Conservation (phyloP, 2,113 vertebrate genomes). For the Eurystomus gularis region DNA sequence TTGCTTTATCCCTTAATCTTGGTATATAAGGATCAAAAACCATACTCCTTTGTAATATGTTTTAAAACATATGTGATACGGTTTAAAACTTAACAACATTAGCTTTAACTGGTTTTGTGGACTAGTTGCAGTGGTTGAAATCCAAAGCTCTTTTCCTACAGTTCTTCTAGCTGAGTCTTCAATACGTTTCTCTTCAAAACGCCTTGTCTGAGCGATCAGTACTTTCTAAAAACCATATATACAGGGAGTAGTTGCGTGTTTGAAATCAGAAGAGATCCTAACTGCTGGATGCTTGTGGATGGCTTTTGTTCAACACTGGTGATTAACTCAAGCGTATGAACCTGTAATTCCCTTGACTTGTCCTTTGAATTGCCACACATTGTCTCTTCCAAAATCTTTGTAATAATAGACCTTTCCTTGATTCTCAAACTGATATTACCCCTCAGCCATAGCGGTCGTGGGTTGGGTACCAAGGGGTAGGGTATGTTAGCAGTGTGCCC, state of each 20-base stretch:
- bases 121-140: neutral
- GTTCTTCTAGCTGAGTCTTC: neutral
- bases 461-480: neutral
- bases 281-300: neutral
- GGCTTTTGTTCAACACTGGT: neutral
- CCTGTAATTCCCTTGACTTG: neutral
- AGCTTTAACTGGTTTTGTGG: neutral
- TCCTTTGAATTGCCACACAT: neutral
- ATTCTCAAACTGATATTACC: neutral
- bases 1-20: neutral
- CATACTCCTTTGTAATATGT: neutral
- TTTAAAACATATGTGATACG: too few species aligned
- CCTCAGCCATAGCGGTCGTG: accelerated
- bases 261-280: neutral
- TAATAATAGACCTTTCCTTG: neutral
- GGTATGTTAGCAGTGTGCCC: neutral
- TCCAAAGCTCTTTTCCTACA: neutral
- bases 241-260: neutral
- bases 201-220: neutral
- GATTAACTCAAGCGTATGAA: neutral
- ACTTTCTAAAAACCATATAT: neutral
- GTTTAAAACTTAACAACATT: neutral
- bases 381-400: neutral
- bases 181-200: neutral
- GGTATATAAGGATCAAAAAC: neutral